phyloP scores from a whole-genome alignment of 2,113 vertebrate genomes.

The Microtus ochrogaster region DNA sequence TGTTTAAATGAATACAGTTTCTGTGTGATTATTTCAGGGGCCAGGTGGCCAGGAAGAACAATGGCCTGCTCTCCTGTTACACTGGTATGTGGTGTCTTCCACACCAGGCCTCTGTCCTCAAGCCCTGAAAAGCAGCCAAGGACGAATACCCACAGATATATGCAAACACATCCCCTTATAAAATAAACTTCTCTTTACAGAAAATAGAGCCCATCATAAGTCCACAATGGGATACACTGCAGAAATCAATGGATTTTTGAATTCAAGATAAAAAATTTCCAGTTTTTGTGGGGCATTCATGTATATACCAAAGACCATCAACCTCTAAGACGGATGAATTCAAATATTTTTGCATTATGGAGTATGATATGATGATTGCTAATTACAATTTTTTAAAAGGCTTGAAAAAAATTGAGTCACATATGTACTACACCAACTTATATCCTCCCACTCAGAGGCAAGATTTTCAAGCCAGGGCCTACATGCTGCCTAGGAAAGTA shows the following conservation, averaged over 20 bases:
- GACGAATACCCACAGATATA: not conserved
- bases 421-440: not conserved
- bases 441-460: not conserved
- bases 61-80: no score
- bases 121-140: not conserved
- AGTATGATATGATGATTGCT: not conserved
- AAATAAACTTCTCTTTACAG: not conserved
- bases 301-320: not conserved
- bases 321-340: rapidly evolving
- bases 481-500: not conserved
- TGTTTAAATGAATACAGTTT: no score
- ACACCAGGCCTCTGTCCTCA: not conserved
- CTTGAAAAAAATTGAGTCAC: not conserved
- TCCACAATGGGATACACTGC: no score
- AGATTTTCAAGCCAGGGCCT: not conserved
- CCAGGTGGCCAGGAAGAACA: no score
- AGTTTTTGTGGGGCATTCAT: not conserved
- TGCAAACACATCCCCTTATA: not conserved
- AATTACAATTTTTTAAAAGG: not conserved
- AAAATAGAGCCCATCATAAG: not conserved
- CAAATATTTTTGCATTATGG: not conserved
- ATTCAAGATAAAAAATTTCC: not conserved
- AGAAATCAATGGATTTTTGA: not conserved
- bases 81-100: not conserved
- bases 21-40: no score